Evolutionary conservation across 1,140 invertebrate species (phyloP), one percentile per base, ranked within the genome.

Genomic region (Neodiprion fabricii): DNA sequence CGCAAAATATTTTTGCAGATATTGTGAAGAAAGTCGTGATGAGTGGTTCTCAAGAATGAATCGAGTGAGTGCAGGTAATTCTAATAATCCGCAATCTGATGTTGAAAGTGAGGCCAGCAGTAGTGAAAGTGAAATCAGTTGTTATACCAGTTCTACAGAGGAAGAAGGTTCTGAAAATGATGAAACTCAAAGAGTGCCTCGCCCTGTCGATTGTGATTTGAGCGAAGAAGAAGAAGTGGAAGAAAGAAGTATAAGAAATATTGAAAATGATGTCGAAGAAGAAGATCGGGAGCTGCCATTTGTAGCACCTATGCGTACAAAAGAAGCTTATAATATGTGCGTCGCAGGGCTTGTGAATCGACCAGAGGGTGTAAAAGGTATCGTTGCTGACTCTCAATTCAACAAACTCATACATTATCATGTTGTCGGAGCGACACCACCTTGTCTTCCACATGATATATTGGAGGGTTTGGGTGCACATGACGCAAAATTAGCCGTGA

Each of bases 1-100:
- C 9, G 50, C 50, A 53, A 48, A 53, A 17, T 72, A 61, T 72
- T 72, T 66, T 67, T 72, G 48, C 40, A 48, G 53, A 65, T 72
- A 72, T 40, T 72, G 72, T 72, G 40, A 53, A 53, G 50, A 53
- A 14, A 53, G 50, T 53, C 50, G 50, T 14, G 50, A 53, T 53
- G 50, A 53, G 50, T 53, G 50, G 50, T 53, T 53, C 9, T 53
- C 14, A 1, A 53, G 50, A 53, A 53, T 53, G 1, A 9, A 53
- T 14, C 50, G 1, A 53, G 50, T 9, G 1, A 17, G 17, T 17
- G 17, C 17, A 17, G 50, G 10, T 53, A 14, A 53, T 53, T 14
- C 50, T 11, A 53, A 53, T 53, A 14, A 53, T 53, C 50, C 14
- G 14, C 50, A 53, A 53, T 53, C 50, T 53, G 50, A 53, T 53